Evolutionary conservation across 2,113 vertebrate genomes (phyloP).

Genomic region (Vidua macroura): DNA sequence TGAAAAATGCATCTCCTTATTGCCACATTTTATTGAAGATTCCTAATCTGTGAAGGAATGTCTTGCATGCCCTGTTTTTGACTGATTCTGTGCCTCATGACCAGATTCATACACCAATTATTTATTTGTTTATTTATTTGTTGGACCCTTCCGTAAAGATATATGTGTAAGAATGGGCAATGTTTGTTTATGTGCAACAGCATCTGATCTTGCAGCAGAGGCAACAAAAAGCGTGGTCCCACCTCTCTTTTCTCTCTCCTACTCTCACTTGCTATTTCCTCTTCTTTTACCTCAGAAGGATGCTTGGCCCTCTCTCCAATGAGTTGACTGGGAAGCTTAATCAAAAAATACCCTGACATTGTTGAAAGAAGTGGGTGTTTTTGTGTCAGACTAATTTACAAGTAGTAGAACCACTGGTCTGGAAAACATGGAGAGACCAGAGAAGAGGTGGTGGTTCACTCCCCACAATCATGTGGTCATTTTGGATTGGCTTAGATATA

Average conservation of each 20-base stretch:
- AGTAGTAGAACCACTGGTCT: neutral
- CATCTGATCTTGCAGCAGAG: neutral
- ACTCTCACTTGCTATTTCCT: neutral
- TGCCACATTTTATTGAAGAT: neutral
- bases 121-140: neutral
- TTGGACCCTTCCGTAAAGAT: neutral
- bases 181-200: neutral
- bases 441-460: neutral
- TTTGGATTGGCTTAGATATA: neutral
- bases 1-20: neutral
- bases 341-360: neutral
- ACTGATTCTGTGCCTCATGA: neutral
- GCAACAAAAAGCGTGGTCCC: neutral
- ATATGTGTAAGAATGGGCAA: neutral
- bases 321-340: neutral
- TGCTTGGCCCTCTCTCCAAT: neutral
- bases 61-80: neutral
- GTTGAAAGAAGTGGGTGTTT: neutral
- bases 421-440: neutral
- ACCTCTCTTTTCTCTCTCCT: neutral
- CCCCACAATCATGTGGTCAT: rapidly evolving
- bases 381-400: neutral
- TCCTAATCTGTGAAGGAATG: neutral
- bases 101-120: neutral
- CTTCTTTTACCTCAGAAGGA: neutral